These are phyloP conservation scores for Andrena camellia DNA, from an alignment of 2,888 invertebrate genomes.

Conservation along the genomic window DNA sequence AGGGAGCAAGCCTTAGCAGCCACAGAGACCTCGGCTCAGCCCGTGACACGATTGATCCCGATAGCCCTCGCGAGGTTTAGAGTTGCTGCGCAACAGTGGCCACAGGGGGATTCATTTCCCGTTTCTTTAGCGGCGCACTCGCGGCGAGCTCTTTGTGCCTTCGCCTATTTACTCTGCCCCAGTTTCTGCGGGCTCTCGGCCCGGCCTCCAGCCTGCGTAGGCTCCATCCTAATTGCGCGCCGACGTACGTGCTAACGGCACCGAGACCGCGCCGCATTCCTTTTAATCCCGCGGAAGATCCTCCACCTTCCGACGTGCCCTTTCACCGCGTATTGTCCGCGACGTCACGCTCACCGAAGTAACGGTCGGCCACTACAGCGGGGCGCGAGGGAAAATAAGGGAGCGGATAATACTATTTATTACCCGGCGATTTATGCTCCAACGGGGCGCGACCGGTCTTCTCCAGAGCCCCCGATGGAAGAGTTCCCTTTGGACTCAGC, in stretches of 20 bases:
- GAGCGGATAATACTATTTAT: slow-evolving; percentile 36
- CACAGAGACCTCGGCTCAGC: neutral
- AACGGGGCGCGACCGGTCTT: neutral
- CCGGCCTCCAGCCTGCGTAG: slow-evolving; percentile 23
- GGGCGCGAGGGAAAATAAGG: slow-evolving; percentile 6
- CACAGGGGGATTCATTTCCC: slow-evolving; percentile 28
- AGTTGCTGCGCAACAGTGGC: neutral
- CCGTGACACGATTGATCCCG: slow-evolving; percentile 6
- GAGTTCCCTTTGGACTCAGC: neutral
- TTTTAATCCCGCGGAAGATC: slow-evolving; percentile 23
- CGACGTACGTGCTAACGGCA: slow-evolving; percentile 16
- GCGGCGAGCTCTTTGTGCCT: slow-evolving; percentile 25
- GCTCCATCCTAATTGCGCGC: slow-evolving; percentile 43
- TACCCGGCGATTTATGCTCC: slow-evolving; percentile 33
- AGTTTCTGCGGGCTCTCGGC: slow-evolving; percentile 26
- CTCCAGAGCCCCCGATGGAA: neutral
- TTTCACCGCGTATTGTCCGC: slow-evolving; percentile 9
- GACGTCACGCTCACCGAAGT: slow-evolving; percentile 14
- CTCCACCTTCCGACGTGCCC: neutral
- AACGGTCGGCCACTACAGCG: neutral
- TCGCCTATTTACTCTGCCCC: slow-evolving; percentile 44
- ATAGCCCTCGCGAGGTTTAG: neutral
- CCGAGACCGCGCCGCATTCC: neutral
- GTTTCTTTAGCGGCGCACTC: slow-evolving; percentile 21
- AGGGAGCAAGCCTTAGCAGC: too few relatives aligned